These are phyloP conservation scores for Camelus bactrianus DNA, from an alignment of 2,113 vertebrate species.

Conservation along the genomic window DNA sequence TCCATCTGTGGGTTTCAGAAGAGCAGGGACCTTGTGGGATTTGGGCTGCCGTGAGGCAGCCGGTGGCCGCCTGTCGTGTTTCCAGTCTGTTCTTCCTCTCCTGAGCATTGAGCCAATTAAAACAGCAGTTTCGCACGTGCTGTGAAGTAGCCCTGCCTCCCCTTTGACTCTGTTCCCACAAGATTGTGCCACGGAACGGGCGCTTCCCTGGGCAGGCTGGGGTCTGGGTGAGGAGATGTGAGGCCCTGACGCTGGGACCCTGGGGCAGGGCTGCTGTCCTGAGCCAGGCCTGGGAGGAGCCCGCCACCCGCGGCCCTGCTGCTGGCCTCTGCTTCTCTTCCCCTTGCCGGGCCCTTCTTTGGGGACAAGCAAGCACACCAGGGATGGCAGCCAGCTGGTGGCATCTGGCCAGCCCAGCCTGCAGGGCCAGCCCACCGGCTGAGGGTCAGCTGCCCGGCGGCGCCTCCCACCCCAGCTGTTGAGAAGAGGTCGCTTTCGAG, in stretches of 20 bases:
- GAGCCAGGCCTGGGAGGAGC: neutral
- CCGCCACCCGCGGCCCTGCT: neutral
- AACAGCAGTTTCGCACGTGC: neutral
- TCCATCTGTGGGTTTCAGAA: neutral
- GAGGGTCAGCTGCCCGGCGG: neutral
- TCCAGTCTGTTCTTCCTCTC: neutral
- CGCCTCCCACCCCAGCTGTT: neutral
- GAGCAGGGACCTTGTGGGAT: neutral
- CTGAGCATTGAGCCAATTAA: neutral
- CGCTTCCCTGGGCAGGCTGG: fast-evolving
- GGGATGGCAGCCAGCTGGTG: neutral
- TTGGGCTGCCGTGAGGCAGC: fast-evolving
- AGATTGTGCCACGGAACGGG: neutral
- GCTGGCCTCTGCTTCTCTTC: neutral
- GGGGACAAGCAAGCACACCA: neutral
- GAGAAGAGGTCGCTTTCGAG: neutral
- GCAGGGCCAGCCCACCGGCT: neutral
- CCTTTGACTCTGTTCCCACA: neutral
- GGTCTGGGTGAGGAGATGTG: no score
- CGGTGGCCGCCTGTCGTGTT: fast-evolving
- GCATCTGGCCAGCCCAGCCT: neutral
- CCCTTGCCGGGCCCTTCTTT: neutral
- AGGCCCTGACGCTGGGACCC: neutral
- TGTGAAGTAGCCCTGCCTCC: neutral
- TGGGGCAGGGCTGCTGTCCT: neutral